Percentiles rank a stretch among this genome's conserved stretches.
Evolutionary conservation across 2,888 invertebrate species (phyloP).

Genomic region (Cacoxenus indagator): DNA sequence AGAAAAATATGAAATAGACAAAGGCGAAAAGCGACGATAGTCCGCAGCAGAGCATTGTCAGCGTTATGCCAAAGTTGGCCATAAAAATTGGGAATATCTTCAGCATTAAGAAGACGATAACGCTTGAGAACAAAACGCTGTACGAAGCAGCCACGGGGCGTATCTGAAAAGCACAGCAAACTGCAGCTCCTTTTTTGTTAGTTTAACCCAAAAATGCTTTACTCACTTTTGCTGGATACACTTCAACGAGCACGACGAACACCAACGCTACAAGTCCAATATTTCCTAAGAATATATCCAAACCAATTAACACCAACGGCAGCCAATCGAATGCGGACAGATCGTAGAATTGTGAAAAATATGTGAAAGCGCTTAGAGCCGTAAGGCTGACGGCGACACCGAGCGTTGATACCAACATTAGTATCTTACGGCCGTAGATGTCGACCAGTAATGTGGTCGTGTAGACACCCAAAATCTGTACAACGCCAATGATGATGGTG

Average conservation of each 20-base stretch:
- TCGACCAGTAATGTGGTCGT: constrained; percentile 61
- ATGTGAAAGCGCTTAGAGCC: constrained; percentile 56
- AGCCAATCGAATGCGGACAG: constrained; percentile 56
- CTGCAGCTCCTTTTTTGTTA: too few species aligned
- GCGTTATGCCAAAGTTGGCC: constrained; percentile 44
- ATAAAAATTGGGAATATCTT: constrained; percentile 63
- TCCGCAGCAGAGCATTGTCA: constrained; percentile 57
- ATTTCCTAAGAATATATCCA: constrained; percentile 62
- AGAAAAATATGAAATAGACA: constrained; percentile 45
- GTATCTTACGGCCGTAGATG: constrained; percentile 58
- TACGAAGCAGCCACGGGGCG: constrained; percentile 55
- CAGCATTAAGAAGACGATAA: constrained; percentile 52
- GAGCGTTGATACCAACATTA: constrained; percentile 57
- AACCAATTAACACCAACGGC: constrained; percentile 60
- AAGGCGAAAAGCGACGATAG: constrained; percentile 43
- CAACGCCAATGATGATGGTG: constrained; percentile 61
- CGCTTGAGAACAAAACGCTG: constrained; percentile 51
- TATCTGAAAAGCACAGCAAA: constrained; percentile 56
- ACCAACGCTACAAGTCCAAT: constrained; percentile 64
- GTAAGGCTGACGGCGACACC: constrained; percentile 57
- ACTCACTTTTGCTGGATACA: constrained; percentile 65
- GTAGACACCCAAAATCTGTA: constrained; percentile 63
- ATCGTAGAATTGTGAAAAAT: constrained; percentile 39
- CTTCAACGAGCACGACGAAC: constrained; percentile 64
- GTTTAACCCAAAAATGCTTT: constrained; percentile 3